Evolutionary conservation across 35 echinoderm and acorn worm genomes (phyloP), one percentile per base, ranked within the genome.

Genomic region (Hemicentrotus pulcherrimus): DNA sequence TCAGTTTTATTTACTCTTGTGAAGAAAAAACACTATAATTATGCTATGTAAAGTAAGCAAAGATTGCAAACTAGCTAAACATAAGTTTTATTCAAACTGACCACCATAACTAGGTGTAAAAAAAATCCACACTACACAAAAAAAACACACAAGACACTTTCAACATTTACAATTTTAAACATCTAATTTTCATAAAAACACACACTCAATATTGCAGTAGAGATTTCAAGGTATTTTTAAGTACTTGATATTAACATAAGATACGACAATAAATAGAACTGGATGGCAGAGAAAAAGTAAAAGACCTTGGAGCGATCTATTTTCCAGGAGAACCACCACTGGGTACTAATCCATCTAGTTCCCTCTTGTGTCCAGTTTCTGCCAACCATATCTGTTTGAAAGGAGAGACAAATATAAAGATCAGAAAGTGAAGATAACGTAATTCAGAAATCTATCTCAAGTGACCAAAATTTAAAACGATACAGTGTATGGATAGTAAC

Each of bases 281-380:
- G 88, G 88, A 90, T 13, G 46, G 88, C 15, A 90, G 30, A 90
- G 31, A 90, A 33, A 90, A 6, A 41, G n/a, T 2, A 19, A 35
- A 28, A 28, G 19, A 90, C 18, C 6, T 45, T 35, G 86, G 28
- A 46, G 35, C 47, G 61, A 32, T 47, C 59, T 86, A 95, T 85
- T 92, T 95, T 41, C 31, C 31, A 32, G 94, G 96, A 91, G 96
- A 91, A 31, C 47, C 59, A 91, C 47, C 31, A 9, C 61, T 61
- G 0, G 96, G 85, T 32, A 97, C 96, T 22, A 97, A 65, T 18
- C 96, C 95, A 90, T 97, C 96, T 90, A 97, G 92, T 52, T 97
- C 96, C 86, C 95, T 95, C 85, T 97, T 97, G 96, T 97, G 96
- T 70, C 96, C 96, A 91, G 95, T 97, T 86, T 97, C 96, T 94